phyloP scores from a whole-genome alignment of 1,140 invertebrate species.

The Reticulitermes speratus region DNA sequence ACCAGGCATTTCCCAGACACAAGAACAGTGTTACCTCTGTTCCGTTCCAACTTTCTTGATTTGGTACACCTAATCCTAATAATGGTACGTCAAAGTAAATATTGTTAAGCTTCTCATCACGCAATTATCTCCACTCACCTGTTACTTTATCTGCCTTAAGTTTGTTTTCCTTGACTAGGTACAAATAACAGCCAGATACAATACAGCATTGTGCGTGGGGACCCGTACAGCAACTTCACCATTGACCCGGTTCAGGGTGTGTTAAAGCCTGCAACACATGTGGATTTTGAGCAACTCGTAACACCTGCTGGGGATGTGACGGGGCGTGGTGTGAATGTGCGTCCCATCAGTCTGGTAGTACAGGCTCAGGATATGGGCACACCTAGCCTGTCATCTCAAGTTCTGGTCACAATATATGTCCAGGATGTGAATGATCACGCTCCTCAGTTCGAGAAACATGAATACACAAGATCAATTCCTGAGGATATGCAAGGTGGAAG shows the following conservation, averaged over 20 bases:
- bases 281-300: conserved; percentile 74
- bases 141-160: too few species aligned
- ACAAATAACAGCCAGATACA: conserved; percentile 83
- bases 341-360: conserved; percentile 72
- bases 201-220: conserved; percentile 76
- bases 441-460: conserved; percentile 72
- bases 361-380: conserved; percentile 76
- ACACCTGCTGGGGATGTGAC: conserved; percentile 52
- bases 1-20: too few species aligned
- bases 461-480: conserved; percentile 74
- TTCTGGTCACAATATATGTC: conserved; percentile 75
- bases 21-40: too few species aligned
- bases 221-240: conserved; percentile 72
- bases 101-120: too few species aligned
- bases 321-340: conserved; percentile 53
- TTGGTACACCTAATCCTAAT: too few species aligned
- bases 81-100: too few species aligned
- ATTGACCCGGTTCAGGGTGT: conserved; percentile 72
- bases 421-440: conserved; percentile 86
- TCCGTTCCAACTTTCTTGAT: too few species aligned
- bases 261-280: conserved; percentile 62
- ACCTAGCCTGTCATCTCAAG: conserved; percentile 72
- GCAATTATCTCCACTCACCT: too few species aligned
- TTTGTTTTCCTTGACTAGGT: conserved; percentile 48
- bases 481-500: conserved; percentile 81